Percentiles rank a stretch among this genome's conserved stretches.
phyloP scores from a whole-genome alignment of 2,797 vertebrate species.

The Schizopygopsis malacanthus region DNA sequence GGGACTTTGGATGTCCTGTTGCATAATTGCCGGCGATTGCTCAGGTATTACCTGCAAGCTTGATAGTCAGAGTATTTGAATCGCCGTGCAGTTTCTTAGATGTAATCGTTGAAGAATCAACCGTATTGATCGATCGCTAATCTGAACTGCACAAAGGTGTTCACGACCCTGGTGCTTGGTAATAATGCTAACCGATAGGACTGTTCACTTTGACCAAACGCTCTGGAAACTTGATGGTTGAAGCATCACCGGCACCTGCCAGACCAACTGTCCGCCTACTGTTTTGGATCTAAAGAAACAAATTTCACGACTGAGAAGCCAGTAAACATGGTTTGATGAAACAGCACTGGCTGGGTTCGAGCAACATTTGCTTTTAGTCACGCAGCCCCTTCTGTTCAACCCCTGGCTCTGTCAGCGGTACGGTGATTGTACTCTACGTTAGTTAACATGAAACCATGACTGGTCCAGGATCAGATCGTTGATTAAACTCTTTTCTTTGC shows the following conservation, averaged over 20 bases:
- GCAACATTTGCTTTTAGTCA: slow-evolving; percentile 46
- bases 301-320: slow-evolving; percentile 48
- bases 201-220: slow-evolving; percentile 38
- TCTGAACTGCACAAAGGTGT: background rate
- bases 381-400: slow-evolving; percentile 52
- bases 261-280: slow-evolving; percentile 48
- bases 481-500: slow-evolving; percentile 26
- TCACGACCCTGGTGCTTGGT: slow-evolving; percentile 10
- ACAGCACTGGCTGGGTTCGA: slow-evolving; percentile 36
- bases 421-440: slow-evolving; percentile 24
- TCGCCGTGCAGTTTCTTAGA: background rate
- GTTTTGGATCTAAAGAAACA: slow-evolving; percentile 52
- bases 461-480: slow-evolving; percentile 46
- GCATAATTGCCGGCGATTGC: slow-evolving; percentile 41
- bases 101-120: background rate
- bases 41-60: slow-evolving; percentile 40
- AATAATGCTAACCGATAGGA: slow-evolving; percentile 12
- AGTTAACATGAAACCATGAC: slow-evolving; percentile 26
- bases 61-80: slow-evolving; percentile 11
- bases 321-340: slow-evolving; percentile 47
- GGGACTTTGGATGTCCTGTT: slow-evolving; percentile 50
- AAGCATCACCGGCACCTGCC: slow-evolving; percentile 28
- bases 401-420: slow-evolving; percentile 47
- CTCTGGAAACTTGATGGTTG: slow-evolving; percentile 39
- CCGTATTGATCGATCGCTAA: background rate